Evolutionary conservation across 2,797 vertebrate species (phyloP).

Genomic region (Ciconia nigra): DNA sequence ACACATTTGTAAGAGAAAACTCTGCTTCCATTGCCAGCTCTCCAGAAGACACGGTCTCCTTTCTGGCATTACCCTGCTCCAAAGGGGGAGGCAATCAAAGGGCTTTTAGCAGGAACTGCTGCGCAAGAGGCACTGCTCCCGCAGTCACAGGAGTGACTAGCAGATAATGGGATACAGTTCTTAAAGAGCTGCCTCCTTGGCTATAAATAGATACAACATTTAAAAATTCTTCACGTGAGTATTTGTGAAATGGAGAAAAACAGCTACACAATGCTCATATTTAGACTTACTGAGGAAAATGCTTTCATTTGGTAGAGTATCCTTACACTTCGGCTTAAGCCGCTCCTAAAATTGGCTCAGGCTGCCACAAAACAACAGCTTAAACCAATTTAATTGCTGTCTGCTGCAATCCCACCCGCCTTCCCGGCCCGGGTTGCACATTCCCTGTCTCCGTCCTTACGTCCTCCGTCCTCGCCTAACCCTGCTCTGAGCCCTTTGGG

Average conservation of each 20-base stretch:
- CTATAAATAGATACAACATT: neutral
- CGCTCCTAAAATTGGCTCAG: neutral
- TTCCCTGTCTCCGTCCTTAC: neutral
- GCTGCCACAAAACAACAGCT: conserved; percentile 23
- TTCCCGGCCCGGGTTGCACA: neutral
- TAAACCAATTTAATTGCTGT: conserved; percentile 31
- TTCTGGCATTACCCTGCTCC: neutral
- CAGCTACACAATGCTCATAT: neutral
- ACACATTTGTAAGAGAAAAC: neutral
- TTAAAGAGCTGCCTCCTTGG: neutral
- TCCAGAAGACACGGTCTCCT: neutral
- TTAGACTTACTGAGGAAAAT: neutral
- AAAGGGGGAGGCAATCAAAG: neutral
- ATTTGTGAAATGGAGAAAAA: neutral
- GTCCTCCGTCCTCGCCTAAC: neutral
- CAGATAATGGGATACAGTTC: neutral
- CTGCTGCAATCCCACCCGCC: neutral
- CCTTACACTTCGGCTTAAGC: neutral
- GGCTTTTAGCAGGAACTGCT: neutral
- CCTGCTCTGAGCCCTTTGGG: neutral
- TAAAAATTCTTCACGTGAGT: neutral
- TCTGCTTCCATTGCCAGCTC: neutral
- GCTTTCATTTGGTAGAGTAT: neutral
- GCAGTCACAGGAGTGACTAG: neutral
- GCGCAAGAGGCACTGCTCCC: neutral